Conservation (phyloP, 2,113 vertebrate genomes). For the Ciconia boyciana region DNA sequence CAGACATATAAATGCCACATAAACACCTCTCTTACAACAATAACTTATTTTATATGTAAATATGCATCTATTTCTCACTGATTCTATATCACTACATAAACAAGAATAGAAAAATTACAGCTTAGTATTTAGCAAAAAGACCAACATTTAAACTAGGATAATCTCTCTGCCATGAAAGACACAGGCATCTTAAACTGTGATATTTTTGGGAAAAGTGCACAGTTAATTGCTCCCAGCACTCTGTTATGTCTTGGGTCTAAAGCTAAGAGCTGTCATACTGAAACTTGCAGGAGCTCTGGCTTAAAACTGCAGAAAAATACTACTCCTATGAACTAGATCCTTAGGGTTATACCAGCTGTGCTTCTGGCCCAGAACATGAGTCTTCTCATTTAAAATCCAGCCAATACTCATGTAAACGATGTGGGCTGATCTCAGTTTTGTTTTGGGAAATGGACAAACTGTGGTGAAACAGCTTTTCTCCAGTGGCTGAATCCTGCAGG, state of each 20-base stretch:
- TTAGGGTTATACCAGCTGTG: not conserved
- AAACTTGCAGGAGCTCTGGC: not conserved
- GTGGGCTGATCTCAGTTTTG: not conserved
- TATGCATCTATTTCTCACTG: not conserved
- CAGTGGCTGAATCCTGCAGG: not conserved
- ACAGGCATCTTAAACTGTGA: not conserved
- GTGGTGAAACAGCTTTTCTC: not conserved
- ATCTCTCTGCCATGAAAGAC: not conserved
- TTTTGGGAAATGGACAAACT: not conserved
- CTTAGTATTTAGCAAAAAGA: not conserved
- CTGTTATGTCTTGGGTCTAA: not conserved
- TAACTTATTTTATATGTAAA: not conserved
- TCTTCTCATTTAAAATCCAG: not conserved
- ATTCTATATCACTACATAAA: not conserved
- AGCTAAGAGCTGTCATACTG: not conserved
- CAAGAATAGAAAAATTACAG: not conserved
- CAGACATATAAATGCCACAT: not conserved
- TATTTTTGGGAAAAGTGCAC: not conserved
- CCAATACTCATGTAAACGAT: not conserved
- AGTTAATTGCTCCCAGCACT: not conserved
- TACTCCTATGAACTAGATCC: not conserved
- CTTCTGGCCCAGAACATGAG: not conserved
- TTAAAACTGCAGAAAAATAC: slow-evolving; percentile 18
- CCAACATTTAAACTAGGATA: not conserved
- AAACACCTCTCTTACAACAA: not conserved